Evolutionary conservation across 2,113 vertebrate genomes (phyloP).

Genomic region (Sapajus apella): DNA sequence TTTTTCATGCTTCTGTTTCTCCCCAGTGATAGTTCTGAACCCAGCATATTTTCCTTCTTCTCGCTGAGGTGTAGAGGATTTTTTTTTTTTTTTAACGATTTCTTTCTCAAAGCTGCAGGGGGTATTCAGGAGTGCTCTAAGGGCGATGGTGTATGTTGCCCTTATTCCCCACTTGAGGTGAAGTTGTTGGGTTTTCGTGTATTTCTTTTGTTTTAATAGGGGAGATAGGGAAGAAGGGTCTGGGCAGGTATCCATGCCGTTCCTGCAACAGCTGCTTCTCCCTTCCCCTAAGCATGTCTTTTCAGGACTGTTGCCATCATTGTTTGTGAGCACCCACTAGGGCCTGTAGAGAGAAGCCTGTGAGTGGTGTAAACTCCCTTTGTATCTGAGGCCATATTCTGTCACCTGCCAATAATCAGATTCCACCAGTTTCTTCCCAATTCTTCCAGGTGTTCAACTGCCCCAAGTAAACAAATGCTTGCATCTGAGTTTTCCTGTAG

Average conservation of each 20-base stretch:
- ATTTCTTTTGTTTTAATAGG: neutral
- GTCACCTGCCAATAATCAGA: neutral
- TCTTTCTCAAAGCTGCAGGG: neutral
- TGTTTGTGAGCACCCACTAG: neutral
- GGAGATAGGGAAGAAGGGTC: neutral
- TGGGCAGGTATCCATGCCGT: neutral
- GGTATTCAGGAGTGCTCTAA: neutral
- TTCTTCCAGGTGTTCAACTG: neutral
- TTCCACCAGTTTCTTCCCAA: neutral
- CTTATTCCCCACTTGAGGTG: neutral
- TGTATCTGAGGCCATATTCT: neutral
- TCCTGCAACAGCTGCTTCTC: neutral
- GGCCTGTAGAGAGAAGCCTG: neutral
- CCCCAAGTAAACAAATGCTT: neutral
- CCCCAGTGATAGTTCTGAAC: neutral
- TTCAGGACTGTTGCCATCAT: neutral
- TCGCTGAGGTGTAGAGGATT: neutral
- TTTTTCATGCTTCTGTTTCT: neutral
- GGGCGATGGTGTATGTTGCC: neutral
- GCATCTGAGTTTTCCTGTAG: neutral
- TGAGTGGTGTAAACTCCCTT: neutral
- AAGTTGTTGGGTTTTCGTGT: neutral
- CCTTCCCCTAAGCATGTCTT: neutral
- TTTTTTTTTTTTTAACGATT: neutral
- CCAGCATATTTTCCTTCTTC: neutral